Evolutionary conservation across 2,888 invertebrate genomes (phyloP).

Genomic region (Agrochola litura): DNA sequence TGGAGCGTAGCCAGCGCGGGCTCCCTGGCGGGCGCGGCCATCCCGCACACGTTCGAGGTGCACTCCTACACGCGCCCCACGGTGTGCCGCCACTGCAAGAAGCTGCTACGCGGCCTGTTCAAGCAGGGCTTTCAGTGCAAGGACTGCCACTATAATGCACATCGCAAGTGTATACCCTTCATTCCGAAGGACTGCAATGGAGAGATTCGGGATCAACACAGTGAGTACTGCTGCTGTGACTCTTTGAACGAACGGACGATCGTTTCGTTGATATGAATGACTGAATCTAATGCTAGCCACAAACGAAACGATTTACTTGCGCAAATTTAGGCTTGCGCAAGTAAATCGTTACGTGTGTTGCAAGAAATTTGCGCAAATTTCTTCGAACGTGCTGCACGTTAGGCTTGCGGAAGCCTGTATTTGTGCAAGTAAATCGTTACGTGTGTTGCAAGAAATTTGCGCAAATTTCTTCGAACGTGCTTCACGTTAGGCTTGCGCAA

Average conservation of each 20-base stretch:
- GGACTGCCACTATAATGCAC: constrained; percentile 99
- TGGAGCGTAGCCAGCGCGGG: constrained; percentile 38
- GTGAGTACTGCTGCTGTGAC: constrained; percentile 65
- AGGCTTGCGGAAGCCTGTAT: too few relatives aligned
- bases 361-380: too few relatives aligned
- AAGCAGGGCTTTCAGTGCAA: constrained; percentile 98
- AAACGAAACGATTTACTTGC: too few relatives aligned
- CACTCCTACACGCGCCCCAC: constrained; percentile 99
- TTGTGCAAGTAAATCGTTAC: too few relatives aligned
- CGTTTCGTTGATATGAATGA: background rate
- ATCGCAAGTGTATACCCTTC: constrained; percentile 97
- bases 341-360: too few relatives aligned
- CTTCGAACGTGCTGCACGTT: too few relatives aligned
- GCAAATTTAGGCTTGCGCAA: too few relatives aligned
- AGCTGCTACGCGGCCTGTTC: constrained; percentile 98
- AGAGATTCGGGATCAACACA: constrained; percentile 91
- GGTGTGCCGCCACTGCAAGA: constrained; percentile 98
- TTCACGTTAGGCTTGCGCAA: too few relatives aligned
- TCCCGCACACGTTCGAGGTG: constrained; percentile 98
- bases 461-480: too few relatives aligned
- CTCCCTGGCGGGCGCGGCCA: constrained; percentile 64
- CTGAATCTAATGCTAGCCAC: background rate
- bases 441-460: too few relatives aligned
- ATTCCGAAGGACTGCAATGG: constrained; percentile 97
- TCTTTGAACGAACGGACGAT: background rate